Evolutionary conservation across 2,113 vertebrate species (phyloP).

Genomic region (Cariama cristata): DNA sequence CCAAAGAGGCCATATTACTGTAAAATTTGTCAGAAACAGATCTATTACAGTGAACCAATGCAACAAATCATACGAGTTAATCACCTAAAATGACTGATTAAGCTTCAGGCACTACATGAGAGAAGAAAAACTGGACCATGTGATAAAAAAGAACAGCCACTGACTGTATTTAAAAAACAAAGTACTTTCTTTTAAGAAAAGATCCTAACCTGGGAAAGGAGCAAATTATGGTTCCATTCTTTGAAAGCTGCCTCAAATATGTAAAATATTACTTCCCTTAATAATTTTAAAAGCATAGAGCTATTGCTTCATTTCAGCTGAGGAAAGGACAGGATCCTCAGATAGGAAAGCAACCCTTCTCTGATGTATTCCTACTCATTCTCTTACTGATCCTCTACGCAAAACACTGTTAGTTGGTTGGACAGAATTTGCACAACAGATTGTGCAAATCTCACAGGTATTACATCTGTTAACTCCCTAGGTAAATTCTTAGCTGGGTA

Average conservation of each 20-base stretch:
- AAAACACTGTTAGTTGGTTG: not conserved
- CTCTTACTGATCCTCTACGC: not conserved
- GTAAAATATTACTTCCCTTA: not conserved
- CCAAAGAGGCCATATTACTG: not conserved
- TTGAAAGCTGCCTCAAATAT: not conserved
- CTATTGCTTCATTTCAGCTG: not conserved
- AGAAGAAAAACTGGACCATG: not conserved
- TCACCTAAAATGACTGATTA: not conserved
- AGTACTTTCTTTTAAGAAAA: not conserved
- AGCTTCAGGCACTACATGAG: not conserved
- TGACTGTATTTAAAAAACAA: not conserved
- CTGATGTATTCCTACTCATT: not conserved
- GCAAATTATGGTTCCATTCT: not conserved
- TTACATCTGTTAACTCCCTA: not conserved
- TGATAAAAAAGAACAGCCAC: not conserved
- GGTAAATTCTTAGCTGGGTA: not conserved
- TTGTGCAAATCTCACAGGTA: not conserved
- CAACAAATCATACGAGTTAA: not conserved
- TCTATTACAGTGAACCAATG: not conserved
- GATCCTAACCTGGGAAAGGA: not conserved
- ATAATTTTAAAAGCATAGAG: not conserved
- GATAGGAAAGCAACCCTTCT: not conserved
- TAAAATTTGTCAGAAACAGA: not conserved
- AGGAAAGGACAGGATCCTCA: not conserved
- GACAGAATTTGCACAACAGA: not conserved